These are phyloP conservation scores for Macropus fuliginosus DNA, from an alignment of 2,797 vertebrate genomes.

Conservation along the genomic window DNA sequence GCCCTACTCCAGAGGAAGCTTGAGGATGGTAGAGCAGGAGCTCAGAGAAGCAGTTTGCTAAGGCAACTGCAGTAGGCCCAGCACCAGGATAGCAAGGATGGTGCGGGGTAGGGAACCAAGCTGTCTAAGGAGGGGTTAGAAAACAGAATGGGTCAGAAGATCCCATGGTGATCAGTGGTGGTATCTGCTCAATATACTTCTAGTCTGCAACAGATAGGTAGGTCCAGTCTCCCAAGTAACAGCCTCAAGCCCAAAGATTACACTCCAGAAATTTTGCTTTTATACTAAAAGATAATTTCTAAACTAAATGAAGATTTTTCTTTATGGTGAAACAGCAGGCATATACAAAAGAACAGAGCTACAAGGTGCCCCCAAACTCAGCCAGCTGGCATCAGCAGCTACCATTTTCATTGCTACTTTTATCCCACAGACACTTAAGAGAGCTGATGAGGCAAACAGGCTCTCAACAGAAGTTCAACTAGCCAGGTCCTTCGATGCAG, in stretches of 20 bases:
- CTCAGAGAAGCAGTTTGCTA: not conserved
- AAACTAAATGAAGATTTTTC: constrained; percentile 47
- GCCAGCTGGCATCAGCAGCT: constrained; percentile 26
- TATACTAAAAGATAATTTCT: not conserved
- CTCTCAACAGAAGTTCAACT: not conserved
- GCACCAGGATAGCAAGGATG: not conserved
- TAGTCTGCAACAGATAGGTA: not conserved
- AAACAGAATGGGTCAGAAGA: not conserved
- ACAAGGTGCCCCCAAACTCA: constrained; percentile 27
- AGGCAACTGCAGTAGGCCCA: not conserved
- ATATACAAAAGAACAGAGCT: constrained; percentile 21
- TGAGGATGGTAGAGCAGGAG: not conserved
- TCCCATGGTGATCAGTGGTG: not conserved
- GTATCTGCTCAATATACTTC: not conserved
- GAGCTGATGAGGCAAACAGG: not conserved
- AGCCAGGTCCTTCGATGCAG: constrained; percentile 8
- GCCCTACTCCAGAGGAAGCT: not conserved
- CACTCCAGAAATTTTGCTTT: not conserved
- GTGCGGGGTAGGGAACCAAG: not conserved
- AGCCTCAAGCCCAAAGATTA: not conserved
- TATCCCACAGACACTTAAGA: not conserved
- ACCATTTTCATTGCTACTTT: constrained; percentile 10
- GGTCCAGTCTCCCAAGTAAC: not conserved
- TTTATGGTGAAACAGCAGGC: constrained; percentile 40
- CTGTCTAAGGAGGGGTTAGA: not conserved